Percentiles rank a stretch among this genome's conserved stretches.
phyloP scores from a whole-genome alignment of 2,888 invertebrate genomes.

The Graphium colonna region DNA sequence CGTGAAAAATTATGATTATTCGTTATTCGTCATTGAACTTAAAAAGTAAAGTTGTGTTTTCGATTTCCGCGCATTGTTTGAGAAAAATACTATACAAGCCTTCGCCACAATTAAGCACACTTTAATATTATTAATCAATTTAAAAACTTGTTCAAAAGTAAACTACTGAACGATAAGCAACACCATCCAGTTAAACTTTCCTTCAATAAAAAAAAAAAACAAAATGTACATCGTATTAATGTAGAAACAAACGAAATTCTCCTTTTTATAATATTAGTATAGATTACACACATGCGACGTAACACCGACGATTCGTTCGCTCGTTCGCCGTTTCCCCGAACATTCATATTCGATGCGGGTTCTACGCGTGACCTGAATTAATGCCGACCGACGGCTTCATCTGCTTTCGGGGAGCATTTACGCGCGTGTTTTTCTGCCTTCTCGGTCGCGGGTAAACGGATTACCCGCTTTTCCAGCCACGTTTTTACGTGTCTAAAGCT shows the following conservation, averaged over 20 bases:
- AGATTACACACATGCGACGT: constrained; percentile 8
- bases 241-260: not conserved
- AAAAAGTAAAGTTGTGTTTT: no score
- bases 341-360: constrained; percentile 35
- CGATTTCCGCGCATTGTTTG: no score
- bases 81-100: no score
- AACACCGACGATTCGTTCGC: constrained; percentile 16
- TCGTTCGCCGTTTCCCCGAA: constrained; percentile 16
- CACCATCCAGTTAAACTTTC: no score
- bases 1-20: no score
- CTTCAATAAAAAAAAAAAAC: no score
- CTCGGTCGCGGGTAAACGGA: constrained; percentile 15
- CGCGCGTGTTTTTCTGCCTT: constrained; percentile 36
- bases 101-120: no score
- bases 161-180: no score
- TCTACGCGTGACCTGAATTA: constrained; percentile 37
- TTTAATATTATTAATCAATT: no score
- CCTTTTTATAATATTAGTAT: not conserved
- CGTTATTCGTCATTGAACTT: no score
- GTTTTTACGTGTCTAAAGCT: not conserved
- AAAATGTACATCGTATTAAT: no score
- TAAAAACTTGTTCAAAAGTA: no score
- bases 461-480: constrained; percentile 4
- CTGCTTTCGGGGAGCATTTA: constrained; percentile 36
- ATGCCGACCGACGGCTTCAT: constrained; percentile 37